Base-by-base conservation (phyloP, 2,888 invertebrate genomes). In the Ophraella communa region DNA sequence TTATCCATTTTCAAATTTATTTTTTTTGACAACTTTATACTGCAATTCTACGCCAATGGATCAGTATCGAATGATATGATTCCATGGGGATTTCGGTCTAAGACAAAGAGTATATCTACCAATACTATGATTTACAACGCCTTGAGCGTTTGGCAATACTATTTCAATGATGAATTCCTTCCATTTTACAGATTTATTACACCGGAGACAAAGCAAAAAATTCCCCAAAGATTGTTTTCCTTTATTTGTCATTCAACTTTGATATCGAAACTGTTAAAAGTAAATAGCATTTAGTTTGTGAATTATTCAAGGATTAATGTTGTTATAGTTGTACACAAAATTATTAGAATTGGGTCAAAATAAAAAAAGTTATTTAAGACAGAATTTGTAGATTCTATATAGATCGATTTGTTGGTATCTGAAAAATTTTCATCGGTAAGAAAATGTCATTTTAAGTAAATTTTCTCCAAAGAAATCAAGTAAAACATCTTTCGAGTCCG, bases 41-140 rank as follows among this genome's bases (percentile, higher is more conserved):
- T n/a, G n/a, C n/a, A n/a, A n/a, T n/a, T 17, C 8, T 57, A 23
- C 51, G 35, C 18, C 59, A 59, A 35, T 59, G 59, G 24, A 51
- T 20, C 42, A 35, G 39, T 59, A 42, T 23, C 51, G 51, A 51
- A 18, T 27, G 51, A 59, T n/a, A n/a, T 42, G 59, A 51, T 20
- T 51, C 51, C 20, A 39, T 21, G 45, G 55, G 59, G 55, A 60
- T 30, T 39, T 42, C 47, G 21, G 44, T 59, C 64, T 58, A 23
- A 47, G 42, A 47, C 35, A 59, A 64, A 59, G 55, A 59, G 53
- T 64, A 59, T 59, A 54, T 64, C 59, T 55, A 53, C 59, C 54
- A 64, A 42, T 60, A 51, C 58, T 45, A 53, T 58, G 58, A 64
- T 60, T 64, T 55, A 59, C 49, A 64, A 59, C 54, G 64, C 44